A percentile compares a stretch with the other conserved stretches of the same genome.
Evolutionary conservation across 2,888 invertebrate genomes (phyloP).

Genomic region (Agapostemon virescens): DNA sequence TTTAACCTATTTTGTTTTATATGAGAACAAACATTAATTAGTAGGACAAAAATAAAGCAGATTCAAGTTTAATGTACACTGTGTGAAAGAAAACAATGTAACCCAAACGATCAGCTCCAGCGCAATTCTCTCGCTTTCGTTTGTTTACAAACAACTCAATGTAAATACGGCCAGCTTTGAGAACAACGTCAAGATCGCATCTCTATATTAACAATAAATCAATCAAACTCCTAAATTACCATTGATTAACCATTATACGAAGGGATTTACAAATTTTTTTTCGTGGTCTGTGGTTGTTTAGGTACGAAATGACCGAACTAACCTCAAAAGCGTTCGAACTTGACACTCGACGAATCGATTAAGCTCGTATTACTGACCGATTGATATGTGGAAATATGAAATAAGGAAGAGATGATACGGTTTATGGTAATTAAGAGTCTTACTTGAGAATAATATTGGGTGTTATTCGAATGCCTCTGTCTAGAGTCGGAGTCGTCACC

Average conservation of each 20-base stretch:
- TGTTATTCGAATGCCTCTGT: slow-evolving; percentile 85
- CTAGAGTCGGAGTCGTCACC: slow-evolving; percentile 90
- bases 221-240: not conserved
- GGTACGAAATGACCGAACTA: slow-evolving; percentile 27
- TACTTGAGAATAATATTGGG: slow-evolving; percentile 91
- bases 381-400: not conserved
- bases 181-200: not conserved
- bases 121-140: too few relatives aligned
- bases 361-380: not conserved
- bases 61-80: not conserved
- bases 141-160: slow-evolving; percentile 8
- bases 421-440: not conserved
- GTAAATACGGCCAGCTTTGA: not conserved
- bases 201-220: not conserved
- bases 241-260: not conserved
- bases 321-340: slow-evolving; percentile 25
- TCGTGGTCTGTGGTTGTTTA: not conserved
- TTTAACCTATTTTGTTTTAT: not conserved
- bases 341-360: not conserved
- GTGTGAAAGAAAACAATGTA: not conserved
- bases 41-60: not conserved
- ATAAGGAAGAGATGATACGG: not conserved
- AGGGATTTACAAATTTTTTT: not conserved
- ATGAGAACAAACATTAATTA: not conserved
- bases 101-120: not conserved